phyloP scores from a whole-genome alignment of 1,140 invertebrate genomes.

The Parasteatoda tepidariorum region DNA sequence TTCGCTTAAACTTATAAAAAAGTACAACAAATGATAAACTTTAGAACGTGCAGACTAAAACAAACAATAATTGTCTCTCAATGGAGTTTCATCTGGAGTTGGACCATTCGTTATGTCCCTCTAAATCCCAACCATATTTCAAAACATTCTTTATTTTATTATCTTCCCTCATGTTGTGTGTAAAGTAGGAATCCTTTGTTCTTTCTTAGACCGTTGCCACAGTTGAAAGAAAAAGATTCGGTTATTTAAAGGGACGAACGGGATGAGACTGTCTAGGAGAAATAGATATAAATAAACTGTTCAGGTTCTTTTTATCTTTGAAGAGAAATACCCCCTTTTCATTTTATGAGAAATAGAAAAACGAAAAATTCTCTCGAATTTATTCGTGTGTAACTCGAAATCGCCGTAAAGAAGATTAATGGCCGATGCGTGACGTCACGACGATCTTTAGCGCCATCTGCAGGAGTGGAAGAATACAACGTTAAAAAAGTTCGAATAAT shows the following conservation, averaged over 20 bases:
- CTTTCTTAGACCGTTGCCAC: neutral
- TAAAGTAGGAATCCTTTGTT: slow-evolving; percentile 11
- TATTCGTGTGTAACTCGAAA: slow-evolving; percentile 56
- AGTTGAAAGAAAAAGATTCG: slow-evolving; percentile 22
- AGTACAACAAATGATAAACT: slow-evolving; percentile 35
- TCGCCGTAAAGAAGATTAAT: slow-evolving; percentile 55
- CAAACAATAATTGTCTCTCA: slow-evolving; percentile 35
- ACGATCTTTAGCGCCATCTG: slow-evolving; percentile 52
- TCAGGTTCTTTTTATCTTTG: slow-evolving; percentile 28
- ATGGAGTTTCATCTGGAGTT: slow-evolving; percentile 3
- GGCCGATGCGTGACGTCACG: slow-evolving; percentile 39
- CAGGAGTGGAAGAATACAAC: slow-evolving; percentile 16
- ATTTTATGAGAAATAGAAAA: slow-evolving; percentile 31
- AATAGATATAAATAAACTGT: slow-evolving; percentile 55
- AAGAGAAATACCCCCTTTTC: slow-evolving; percentile 6
- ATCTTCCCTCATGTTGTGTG: neutral
- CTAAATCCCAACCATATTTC: slow-evolving; percentile 52
- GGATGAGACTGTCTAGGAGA: slow-evolving; percentile 10
- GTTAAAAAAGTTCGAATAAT: slow-evolving; percentile 33
- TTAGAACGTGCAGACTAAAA: slow-evolving; percentile 1
- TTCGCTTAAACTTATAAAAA: slow-evolving; percentile 10
- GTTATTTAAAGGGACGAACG: slow-evolving; percentile 33
- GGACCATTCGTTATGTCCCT: slow-evolving; percentile 23
- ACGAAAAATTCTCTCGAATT: slow-evolving; percentile 20
- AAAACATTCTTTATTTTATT: slow-evolving; percentile 34